Evolutionary conservation across 1,140 invertebrate species (phyloP).

Genomic region (Saccostrea glomerata): DNA sequence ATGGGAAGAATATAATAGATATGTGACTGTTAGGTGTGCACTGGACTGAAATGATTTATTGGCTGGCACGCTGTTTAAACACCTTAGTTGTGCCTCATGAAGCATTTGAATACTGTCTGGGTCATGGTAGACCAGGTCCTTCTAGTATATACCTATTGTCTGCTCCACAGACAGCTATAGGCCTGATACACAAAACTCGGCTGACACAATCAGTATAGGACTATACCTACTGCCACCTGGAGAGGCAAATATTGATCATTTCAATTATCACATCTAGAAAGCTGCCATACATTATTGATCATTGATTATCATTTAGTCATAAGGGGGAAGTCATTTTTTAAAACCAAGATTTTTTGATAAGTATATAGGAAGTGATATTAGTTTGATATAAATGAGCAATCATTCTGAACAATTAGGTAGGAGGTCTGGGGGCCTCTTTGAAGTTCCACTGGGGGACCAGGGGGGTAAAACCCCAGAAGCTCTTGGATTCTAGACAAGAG

Average conservation of each 20-base stretch:
- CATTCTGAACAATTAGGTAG: no score
- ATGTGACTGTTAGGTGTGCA: conserved; percentile 3
- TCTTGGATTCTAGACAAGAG: no score
- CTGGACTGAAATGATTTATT: conserved; percentile 22
- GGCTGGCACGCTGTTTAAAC: conserved; percentile 6
- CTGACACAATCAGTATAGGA: conserved; percentile 2
- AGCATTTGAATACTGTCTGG: conserved; percentile 37
- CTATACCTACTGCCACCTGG: not conserved
- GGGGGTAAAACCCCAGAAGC: no score
- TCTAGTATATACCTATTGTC: not conserved
- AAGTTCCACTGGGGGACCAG: no score
- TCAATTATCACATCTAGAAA: conserved; percentile 27
- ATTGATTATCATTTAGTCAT: conserved; percentile 7
- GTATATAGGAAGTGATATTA: no score
- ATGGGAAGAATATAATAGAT: not conserved
- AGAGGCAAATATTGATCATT: conserved; percentile 19
- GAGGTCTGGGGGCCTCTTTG: no score
- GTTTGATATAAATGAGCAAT: no score
- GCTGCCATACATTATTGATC: not conserved
- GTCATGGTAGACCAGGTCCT: conserved; percentile 24
- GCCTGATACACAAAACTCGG: not conserved
- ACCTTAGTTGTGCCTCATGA: conserved; percentile 31
- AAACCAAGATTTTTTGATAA: not conserved
- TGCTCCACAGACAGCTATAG: not conserved
- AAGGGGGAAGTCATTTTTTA: not conserved